Conservation (phyloP, 2,888 invertebrate species). For the Chesias legatella region DNA sequence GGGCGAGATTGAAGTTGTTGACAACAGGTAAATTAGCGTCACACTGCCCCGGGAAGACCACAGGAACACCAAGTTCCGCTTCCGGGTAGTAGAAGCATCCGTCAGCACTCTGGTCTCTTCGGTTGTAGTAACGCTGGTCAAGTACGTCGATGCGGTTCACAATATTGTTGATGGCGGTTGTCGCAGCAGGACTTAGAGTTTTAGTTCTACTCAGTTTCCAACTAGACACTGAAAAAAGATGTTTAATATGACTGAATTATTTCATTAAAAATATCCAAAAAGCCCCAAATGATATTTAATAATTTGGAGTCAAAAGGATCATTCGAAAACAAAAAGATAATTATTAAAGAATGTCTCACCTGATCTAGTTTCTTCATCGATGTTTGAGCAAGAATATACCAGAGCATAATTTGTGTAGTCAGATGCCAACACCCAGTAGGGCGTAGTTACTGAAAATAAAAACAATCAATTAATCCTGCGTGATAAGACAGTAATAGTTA, state of each 20-base stretch:
- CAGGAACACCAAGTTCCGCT: slow-evolving; percentile 41
- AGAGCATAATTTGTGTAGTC: slow-evolving; percentile 78
- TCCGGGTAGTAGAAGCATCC: slow-evolving; percentile 62
- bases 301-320: too few species aligned
- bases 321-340: not conserved
- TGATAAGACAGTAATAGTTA: not conserved
- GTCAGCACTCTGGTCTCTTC: slow-evolving; percentile 41
- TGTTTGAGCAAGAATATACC: slow-evolving; percentile 30
- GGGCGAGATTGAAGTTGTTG: slow-evolving; percentile 39
- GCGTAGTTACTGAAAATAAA: slow-evolving; percentile 38
- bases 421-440: slow-evolving; percentile 83
- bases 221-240: slow-evolving; percentile 44
- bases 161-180: slow-evolving; percentile 33
- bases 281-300: too few species aligned
- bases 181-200: slow-evolving; percentile 28
- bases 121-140: slow-evolving; percentile 43
- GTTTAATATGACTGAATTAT: too few species aligned
- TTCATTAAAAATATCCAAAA: too few species aligned
- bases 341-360: slow-evolving; percentile 16
- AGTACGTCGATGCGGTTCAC: slow-evolving; percentile 40
- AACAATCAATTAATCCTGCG: slow-evolving; percentile 2
- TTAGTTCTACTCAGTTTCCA: slow-evolving; percentile 60
- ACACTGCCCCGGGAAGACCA: slow-evolving; percentile 58
- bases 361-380: slow-evolving; percentile 24
- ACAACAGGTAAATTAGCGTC: slow-evolving; percentile 44